Evolutionary conservation across 2,113 vertebrate genomes (phyloP).

Genomic region (Pituophis catenifer): DNA sequence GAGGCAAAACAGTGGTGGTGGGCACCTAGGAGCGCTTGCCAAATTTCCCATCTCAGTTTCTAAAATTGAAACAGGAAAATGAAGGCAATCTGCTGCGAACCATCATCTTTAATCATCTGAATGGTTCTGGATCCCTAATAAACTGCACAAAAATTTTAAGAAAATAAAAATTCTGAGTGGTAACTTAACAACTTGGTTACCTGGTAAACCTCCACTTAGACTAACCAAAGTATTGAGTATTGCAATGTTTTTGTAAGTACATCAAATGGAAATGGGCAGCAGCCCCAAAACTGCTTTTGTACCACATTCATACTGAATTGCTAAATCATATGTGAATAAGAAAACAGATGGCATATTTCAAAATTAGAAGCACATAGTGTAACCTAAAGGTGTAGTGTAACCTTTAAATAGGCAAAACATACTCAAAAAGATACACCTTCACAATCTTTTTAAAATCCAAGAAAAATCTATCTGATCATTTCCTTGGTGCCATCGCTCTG

Average conservation of each 20-base stretch:
- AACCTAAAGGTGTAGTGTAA: not conserved
- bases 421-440: not conserved
- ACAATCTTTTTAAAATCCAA: not conserved
- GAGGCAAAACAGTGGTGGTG: not conserved
- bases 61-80: not conserved
- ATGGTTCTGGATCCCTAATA: not conserved
- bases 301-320: not conserved
- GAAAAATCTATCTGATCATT: not conserved
- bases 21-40: not conserved
- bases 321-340: not conserved
- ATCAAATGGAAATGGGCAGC: not conserved
- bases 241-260: not conserved
- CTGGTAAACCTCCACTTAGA: not conserved
- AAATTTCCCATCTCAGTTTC: not conserved
- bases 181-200: not conserved
- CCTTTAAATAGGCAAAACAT: not conserved
- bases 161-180: not conserved
- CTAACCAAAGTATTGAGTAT: not conserved
- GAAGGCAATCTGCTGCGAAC: not conserved
- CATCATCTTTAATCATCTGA: not conserved
- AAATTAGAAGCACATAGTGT: not conserved
- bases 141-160: not conserved
- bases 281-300: not conserved
- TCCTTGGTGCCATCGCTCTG: not conserved
- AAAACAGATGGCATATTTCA: not conserved